Evolutionary conservation across 2,888 invertebrate genomes (phyloP).

Genomic region (Plebejus anna): DNA sequence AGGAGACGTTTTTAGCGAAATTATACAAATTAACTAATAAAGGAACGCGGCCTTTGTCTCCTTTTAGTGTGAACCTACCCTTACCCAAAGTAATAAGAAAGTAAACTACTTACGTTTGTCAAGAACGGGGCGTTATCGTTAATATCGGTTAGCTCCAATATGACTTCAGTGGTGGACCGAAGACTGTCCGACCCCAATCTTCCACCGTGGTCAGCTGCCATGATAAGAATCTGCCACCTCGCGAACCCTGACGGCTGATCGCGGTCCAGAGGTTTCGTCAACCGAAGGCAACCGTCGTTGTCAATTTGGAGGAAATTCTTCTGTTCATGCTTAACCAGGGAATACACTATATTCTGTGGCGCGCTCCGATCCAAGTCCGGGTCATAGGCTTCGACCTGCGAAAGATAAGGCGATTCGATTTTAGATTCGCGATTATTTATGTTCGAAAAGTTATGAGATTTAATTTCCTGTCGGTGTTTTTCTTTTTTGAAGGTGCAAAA

Average conservation of each 20-base stretch:
- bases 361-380: conserved; percentile 89
- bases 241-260: conserved; percentile 93
- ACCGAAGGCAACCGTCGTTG: conserved; percentile 85
- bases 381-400: conserved; percentile 87
- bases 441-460: background rate
- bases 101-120: conserved; percentile 81
- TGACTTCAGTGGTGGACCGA: conserved; percentile 84
- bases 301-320: conserved; percentile 85
- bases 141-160: conserved; percentile 86
- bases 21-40: no score
- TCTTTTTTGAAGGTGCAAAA: background rate
- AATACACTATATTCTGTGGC: conserved; percentile 89
- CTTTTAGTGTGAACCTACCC: no score
- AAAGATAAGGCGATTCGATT: conserved; percentile 25
- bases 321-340: conserved; percentile 85
- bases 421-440: conserved; percentile 23
- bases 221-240: conserved; percentile 86
- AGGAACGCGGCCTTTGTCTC: no score
- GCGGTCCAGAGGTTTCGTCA: conserved; percentile 90
- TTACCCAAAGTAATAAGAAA: background rate
- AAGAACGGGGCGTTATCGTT: conserved; percentile 97
- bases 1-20: no score
- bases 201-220: conserved; percentile 87
- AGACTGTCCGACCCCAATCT: conserved; percentile 80
- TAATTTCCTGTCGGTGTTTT: background rate